Evolutionary conservation across 2,113 vertebrate species (phyloP), one percentile per base, ranked within the genome.

Genomic region (Tachysurus vachellii): DNA sequence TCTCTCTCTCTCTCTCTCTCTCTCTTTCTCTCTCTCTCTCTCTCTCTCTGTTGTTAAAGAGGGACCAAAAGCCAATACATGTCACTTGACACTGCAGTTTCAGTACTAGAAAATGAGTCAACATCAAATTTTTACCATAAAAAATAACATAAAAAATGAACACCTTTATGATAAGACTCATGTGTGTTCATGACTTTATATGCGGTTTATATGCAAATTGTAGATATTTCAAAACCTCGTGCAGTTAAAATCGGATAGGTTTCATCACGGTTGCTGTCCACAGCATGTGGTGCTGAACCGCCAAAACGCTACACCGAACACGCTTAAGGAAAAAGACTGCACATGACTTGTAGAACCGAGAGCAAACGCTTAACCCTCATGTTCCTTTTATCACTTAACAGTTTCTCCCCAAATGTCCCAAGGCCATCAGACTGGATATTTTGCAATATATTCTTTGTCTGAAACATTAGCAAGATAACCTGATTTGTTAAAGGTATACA

Each of bases 1-100:
- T 73, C 83, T 73, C 23, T 59, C 68, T 59, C 66, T 84, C 66
- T 70, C 64, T 83, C 82, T 54, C 82, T 83, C 62, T 83, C 61
- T 64, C 81, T 53, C 59, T 47, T 42, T 82, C 16, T 62, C 80
- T 81, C 36, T 47, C 31, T 44, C 42, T 47, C 80, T 81, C 47
- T 77, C n/a, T 79, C 0, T 42, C 64, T 26, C 1, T 19, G 21
- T 36, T 17, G 28, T 73, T 73, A 10, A 73, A 73, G 17, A 3
- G 36, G 19, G 31, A 73, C 42, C 70, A 71, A 44, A 71, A 19
- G 68, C n/a, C 28, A 53, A 44, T 21, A 44, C 2, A 42, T 71
- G 17, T 8, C 68, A 21, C 68, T 73, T 44, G 7, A 19, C 70
- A 42, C 70, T 73, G 8, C 66, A 17, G 28, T 36, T 68, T 68